Conservation (phyloP, 2,888 invertebrate genomes). For the Heteromyza rotundicornis region DNA sequence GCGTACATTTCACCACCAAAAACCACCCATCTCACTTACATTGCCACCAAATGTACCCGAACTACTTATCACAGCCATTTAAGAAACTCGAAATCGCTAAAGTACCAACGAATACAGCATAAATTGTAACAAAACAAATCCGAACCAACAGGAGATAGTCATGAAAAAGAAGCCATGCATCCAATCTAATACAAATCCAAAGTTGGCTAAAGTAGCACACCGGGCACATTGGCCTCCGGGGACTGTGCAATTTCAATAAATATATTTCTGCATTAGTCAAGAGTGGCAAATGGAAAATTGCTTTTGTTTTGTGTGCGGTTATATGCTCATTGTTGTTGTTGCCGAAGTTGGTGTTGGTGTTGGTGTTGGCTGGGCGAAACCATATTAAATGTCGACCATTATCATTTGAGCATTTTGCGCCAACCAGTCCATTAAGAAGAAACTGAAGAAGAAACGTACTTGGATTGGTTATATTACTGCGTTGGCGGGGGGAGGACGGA, state of each 20-base stretch:
- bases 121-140: too few relatives aligned
- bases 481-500: slow-evolving; percentile 20
- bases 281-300: slow-evolving; percentile 37
- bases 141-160: not conserved
- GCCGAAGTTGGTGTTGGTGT: slow-evolving; percentile 11
- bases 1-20: too few relatives aligned
- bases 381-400: slow-evolving; percentile 56
- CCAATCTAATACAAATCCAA: not conserved
- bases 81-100: too few relatives aligned
- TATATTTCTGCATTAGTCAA: slow-evolving; percentile 57
- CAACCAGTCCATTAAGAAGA: slow-evolving; percentile 39
- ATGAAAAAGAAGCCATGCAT: not conserved
- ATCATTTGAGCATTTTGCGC: slow-evolving; percentile 43
- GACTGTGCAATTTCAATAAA: slow-evolving; percentile 58
- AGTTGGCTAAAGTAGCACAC: slow-evolving; percentile 12
- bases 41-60: too few relatives aligned
- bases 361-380: slow-evolving; percentile 17
- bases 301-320: slow-evolving; percentile 28
- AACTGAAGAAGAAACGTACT: too few relatives aligned
- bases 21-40: too few relatives aligned
- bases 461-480: slow-evolving; percentile 26
- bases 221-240: slow-evolving; percentile 50
- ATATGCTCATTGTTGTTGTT: slow-evolving; percentile 43
- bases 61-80: too few relatives aligned
- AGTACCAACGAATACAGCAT: too few relatives aligned